Conservation (phyloP, 2,888 invertebrate genomes). For the Sphaerophoria taeniata region DNA sequence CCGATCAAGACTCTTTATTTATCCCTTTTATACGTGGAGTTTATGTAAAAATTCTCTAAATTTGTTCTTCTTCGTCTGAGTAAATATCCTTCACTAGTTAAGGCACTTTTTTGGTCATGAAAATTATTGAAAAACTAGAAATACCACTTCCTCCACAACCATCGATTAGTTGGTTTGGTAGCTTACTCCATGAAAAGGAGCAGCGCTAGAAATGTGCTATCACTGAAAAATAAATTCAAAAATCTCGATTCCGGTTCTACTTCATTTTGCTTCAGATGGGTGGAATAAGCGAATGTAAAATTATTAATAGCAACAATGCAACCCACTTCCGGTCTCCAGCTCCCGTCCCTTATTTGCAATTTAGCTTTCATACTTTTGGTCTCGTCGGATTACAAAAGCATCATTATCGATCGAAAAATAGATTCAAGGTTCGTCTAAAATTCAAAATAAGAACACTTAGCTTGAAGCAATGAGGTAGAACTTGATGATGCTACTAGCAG, state of each 20-base stretch:
- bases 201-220: constrained; percentile 35
- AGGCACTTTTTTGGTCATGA: too few relatives aligned
- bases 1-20: too few relatives aligned
- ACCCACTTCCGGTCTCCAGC: constrained; percentile 9
- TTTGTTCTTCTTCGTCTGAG: too few relatives aligned
- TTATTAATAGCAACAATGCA: background rate
- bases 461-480: constrained; percentile 55
- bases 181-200: background rate
- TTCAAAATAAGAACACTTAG: constrained; percentile 48
- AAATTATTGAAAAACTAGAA: too few relatives aligned
- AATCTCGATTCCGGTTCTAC: constrained; percentile 17
- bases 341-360: background rate
- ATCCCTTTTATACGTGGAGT: too few relatives aligned
- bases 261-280: background rate
- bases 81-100: too few relatives aligned
- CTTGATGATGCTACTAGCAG: constrained; percentile 43
- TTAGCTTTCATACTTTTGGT: background rate
- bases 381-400: background rate
- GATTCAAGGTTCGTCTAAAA: constrained; percentile 7
- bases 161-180: too few relatives aligned
- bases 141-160: too few relatives aligned
- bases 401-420: background rate
- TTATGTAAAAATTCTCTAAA: too few relatives aligned
- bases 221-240: constrained; percentile 45
- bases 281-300: constrained; percentile 21